A percentile compares a stretch with the other conserved stretches of the same genome.
Evolutionary conservation across 2,888 invertebrate genomes (phyloP).

Genomic region (Eretmocerus hayati): DNA sequence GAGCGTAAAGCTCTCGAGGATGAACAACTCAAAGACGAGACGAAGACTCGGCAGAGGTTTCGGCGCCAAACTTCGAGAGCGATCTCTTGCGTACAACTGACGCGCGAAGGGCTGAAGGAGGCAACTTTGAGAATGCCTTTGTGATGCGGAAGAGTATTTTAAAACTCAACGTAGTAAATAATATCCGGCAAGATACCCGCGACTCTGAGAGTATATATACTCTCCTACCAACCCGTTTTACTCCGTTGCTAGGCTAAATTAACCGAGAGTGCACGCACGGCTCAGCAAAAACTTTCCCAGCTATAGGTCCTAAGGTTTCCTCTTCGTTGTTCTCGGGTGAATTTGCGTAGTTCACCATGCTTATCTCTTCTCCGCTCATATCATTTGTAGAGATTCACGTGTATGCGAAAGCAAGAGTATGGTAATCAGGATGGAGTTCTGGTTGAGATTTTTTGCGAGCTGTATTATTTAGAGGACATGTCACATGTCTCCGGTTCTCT

Average conservation of each 20-base stretch:
- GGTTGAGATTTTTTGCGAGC: too few species aligned
- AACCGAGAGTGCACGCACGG: conserved; percentile 2
- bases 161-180: conserved; percentile 30
- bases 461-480: too few species aligned
- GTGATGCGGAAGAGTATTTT: conserved; percentile 25
- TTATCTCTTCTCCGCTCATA: too few species aligned
- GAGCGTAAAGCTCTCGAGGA: too few species aligned
- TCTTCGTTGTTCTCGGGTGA: too few species aligned
- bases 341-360: too few species aligned
- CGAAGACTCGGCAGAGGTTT: not conserved
- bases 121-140: conserved; percentile 7
- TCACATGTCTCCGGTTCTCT: too few species aligned
- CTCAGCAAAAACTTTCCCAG: not conserved
- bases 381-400: too few species aligned
- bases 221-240: too few species aligned
- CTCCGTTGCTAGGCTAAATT: conserved; percentile 12
- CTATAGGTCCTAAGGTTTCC: not conserved
- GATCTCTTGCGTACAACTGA: not conserved
- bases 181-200: conserved; percentile 28
- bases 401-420: too few species aligned
- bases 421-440: too few species aligned
- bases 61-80: conserved; percentile 10
- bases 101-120: not conserved
- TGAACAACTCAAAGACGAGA: too few species aligned
- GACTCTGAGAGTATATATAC: not conserved